Percentiles rank a stretch among this genome's conserved stretches.
Conservation (phyloP, 1,140 invertebrate genomes). For the Drosophila nigromelanica region DNA sequence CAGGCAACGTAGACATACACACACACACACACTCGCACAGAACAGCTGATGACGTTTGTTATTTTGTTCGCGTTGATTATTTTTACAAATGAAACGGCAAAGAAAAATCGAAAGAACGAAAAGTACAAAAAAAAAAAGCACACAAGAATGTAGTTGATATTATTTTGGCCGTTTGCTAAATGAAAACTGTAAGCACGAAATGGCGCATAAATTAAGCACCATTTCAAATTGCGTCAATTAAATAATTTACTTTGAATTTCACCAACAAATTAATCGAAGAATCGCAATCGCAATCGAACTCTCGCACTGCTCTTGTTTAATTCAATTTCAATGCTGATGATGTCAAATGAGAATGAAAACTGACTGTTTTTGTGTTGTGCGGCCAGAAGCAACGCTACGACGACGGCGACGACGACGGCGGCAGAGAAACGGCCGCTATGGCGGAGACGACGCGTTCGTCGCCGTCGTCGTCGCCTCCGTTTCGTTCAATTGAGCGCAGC, state of each 20-base stretch:
- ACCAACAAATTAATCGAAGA: slow-evolving; percentile 42
- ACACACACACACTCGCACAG: slow-evolving; percentile 34
- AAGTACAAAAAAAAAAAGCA: slow-evolving; percentile 1
- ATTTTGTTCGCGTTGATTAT: slow-evolving; percentile 68
- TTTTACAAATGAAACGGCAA: slow-evolving; percentile 39
- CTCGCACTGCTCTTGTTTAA: slow-evolving; percentile 71
- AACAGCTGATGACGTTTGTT: slow-evolving; percentile 82
- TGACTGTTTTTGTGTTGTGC: slow-evolving; percentile 76
- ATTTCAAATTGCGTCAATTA: slow-evolving; percentile 34
- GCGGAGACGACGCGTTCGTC: slow-evolving; percentile 41
- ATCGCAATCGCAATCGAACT: slow-evolving; percentile 39
- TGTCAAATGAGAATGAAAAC: slow-evolving; percentile 82
- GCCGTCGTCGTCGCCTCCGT: slow-evolving; percentile 48
- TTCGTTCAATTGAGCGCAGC: slow-evolving; percentile 76
- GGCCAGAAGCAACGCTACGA: slow-evolving; percentile 46
- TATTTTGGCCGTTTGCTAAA: slow-evolving; percentile 51
- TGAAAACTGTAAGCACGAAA: slow-evolving; percentile 51
- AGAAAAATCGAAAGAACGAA: slow-evolving; percentile 17
- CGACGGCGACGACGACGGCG: slow-evolving; percentile 39
- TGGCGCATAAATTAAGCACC: slow-evolving; percentile 57
- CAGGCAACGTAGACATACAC: slow-evolving; percentile 28
- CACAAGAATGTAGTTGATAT: slow-evolving; percentile 4
- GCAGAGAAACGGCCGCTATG: slow-evolving; percentile 34
- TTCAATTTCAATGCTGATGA: slow-evolving; percentile 82
- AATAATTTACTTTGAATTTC: slow-evolving; percentile 59